Base-by-base conservation (phyloP, 2,113 vertebrate genomes). In the Amazona vittata region DNA sequence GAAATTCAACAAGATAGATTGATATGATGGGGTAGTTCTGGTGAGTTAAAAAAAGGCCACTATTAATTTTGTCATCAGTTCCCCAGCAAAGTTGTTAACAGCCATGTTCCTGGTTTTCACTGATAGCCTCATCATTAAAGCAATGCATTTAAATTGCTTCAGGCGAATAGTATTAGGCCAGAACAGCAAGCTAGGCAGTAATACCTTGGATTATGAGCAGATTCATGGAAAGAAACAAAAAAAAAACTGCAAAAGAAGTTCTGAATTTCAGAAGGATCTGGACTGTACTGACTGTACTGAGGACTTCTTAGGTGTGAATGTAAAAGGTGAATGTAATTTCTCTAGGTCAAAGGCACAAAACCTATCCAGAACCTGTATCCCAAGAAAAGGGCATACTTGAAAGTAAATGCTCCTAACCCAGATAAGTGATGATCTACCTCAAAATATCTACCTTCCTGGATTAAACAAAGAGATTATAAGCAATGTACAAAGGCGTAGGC, bases 291-390 rank as follows among this genome's bases (percentile, higher is more conserved):
- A 20, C 13, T 37, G 1, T 13, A 19, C 7, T 22, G 13, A 70
- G 33, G 17, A 53, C 11, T 71, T 82, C 10, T 46, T 49, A 75
- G 22, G 26, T 35, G 2, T 28, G 10, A 62, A 41, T 63, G 6
- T 35, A 60, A 71, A 88, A 85, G 6, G 0, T 14, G 21, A 5
- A 7, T 24, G 3, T 43, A 89, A 41, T 74, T 81, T 76, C 13
- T 73, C 11, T 13, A 31, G 92, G 8, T 24, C 15, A 57, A 91
- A 68, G 15, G 7, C 24, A 71, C 8, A 82, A 50, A 84, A 67
- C 10, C 5, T 37, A 7, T 44, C 6, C 15, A 55, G 12, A 59
- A 0, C 2, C 12, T 10, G 2, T 43, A 10, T 28, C 35, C 13
- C 5, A 73, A 76, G 22, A 2, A 55, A 80, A n/a, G 10, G 14